A percentile compares a stretch with the other conserved stretches of the same genome.
Evolutionary conservation across 2,113 vertebrate species (phyloP).

Genomic region (Carollia perspicillata): DNA sequence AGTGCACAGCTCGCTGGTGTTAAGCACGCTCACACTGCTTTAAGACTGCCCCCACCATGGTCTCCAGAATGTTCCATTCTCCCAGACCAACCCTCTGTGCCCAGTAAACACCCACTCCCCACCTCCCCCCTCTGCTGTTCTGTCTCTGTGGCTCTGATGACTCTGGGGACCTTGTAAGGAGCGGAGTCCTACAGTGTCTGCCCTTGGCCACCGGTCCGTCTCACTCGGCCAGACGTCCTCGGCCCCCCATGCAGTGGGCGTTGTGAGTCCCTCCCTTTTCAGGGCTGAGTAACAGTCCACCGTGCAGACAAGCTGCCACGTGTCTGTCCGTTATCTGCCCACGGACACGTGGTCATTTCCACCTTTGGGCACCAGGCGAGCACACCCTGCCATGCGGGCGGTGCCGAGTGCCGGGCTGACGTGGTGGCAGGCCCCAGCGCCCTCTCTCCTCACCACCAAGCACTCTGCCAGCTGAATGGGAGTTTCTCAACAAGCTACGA

Average conservation of each 20-base stretch:
- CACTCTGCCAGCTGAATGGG: too few species aligned
- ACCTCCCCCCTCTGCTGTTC: accelerated
- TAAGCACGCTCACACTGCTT: accelerated
- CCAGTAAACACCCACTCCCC: background rate
- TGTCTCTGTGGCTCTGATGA: accelerated
- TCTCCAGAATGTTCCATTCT: background rate
- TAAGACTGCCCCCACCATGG: accelerated
- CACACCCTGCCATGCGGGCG: accelerated
- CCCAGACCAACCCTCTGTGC: too few species aligned
- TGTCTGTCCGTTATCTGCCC: accelerated
- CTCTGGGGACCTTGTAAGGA: accelerated
- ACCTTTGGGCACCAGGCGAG: accelerated
- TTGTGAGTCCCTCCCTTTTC: background rate
- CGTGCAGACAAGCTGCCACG: accelerated
- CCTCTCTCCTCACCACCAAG: too few species aligned
- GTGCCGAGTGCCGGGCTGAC: too few species aligned
- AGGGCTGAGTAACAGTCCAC: accelerated
- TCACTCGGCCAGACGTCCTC: accelerated
- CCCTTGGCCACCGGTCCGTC: too few species aligned
- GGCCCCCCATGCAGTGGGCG: accelerated
- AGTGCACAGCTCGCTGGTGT: accelerated
- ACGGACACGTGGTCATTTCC: accelerated
- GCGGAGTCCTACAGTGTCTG: accelerated
- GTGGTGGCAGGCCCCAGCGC: background rate
- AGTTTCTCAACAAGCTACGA: too few species aligned